A percentile compares a stretch with the other conserved stretches of the same genome.
Conservation (phyloP, 2,888 invertebrate species). For the Cheilosia urbana region DNA sequence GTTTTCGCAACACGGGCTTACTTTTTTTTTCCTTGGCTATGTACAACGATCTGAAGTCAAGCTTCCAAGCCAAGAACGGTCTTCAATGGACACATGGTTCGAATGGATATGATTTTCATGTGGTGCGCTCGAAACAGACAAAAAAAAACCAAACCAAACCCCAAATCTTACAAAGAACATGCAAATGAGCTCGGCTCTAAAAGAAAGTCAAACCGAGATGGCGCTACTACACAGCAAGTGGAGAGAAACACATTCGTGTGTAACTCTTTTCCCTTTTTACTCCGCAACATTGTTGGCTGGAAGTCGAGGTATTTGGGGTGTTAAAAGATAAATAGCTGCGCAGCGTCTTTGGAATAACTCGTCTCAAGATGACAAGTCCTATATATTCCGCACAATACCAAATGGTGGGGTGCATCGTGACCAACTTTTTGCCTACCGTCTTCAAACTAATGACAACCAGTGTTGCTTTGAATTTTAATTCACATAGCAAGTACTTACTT, state of each 20-base stretch:
- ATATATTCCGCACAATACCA: too few species aligned
- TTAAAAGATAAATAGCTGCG: conserved; percentile 13
- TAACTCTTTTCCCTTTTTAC: conserved; percentile 24
- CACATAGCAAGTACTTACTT: neutral
- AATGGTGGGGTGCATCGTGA: neutral
- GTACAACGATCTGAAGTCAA: conserved; percentile 16
- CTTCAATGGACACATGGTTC: conserved; percentile 5
- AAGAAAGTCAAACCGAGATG: conserved; percentile 10
- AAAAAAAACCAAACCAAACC: neutral
- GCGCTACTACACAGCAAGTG: conserved; percentile 3
- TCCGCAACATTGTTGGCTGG: conserved; percentile 1
- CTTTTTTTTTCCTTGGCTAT: conserved; percentile 7
- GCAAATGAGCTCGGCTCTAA: conserved; percentile 33
- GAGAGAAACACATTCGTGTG: conserved; percentile 36
- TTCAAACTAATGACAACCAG: conserved; percentile 2
- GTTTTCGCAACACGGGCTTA: conserved; percentile 45
- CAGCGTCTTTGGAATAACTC: neutral
- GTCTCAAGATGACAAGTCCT: neutral
- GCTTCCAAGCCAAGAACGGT: conserved; percentile 9
- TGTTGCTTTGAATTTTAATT: conserved; percentile 5
- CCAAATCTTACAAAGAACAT: conserved; percentile 7
- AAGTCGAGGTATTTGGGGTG: conserved; percentile 13
- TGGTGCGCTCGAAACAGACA: neutral
- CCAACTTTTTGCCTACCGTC: neutral
- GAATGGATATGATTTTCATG: conserved; percentile 16